phyloP scores from a whole-genome alignment of 2,888 invertebrate genomes.

The Drosophila incognita region DNA sequence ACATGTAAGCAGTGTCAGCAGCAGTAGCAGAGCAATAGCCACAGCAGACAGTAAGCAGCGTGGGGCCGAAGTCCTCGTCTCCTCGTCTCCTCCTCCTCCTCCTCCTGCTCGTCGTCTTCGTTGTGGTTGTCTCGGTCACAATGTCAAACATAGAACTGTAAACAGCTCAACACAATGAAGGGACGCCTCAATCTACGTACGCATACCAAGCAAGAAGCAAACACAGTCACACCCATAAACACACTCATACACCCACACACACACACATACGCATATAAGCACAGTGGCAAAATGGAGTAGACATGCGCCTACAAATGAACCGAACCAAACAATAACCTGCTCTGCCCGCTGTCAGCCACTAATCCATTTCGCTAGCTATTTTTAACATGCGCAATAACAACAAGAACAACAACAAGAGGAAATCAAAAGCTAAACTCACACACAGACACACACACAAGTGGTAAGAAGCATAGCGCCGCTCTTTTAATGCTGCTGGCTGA shows the following conservation, averaged over 20 bases:
- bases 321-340: conserved; percentile 15
- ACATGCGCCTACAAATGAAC: conserved; percentile 59
- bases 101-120: background rate
- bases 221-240: conserved; percentile 31
- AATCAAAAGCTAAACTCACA: conserved; percentile 64
- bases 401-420: conserved; percentile 31
- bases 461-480: conserved; percentile 51
- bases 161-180: conserved; percentile 36
- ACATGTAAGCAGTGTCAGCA: conserved; percentile 16
- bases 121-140: conserved; percentile 55
- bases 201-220: conserved; percentile 27
- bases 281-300: conserved; percentile 44
- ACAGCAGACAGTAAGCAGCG: conserved; percentile 2
- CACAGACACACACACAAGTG: conserved; percentile 11
- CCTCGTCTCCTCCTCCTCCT: background rate
- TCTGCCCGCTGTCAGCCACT: conserved; percentile 50
- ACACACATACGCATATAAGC: conserved; percentile 5
- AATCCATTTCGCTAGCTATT: conserved; percentile 76
- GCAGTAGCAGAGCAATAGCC: conserved; percentile 19
- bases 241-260: conserved; percentile 14
- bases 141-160: conserved; percentile 68
- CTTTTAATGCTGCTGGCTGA: conserved; percentile 54
- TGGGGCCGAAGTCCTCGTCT: conserved; percentile 9
- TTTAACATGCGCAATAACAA: conserved; percentile 71
- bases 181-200: conserved; percentile 33